Evolutionary conservation across 2,888 invertebrate genomes (phyloP).

Genomic region (Xanthia icteritia): DNA sequence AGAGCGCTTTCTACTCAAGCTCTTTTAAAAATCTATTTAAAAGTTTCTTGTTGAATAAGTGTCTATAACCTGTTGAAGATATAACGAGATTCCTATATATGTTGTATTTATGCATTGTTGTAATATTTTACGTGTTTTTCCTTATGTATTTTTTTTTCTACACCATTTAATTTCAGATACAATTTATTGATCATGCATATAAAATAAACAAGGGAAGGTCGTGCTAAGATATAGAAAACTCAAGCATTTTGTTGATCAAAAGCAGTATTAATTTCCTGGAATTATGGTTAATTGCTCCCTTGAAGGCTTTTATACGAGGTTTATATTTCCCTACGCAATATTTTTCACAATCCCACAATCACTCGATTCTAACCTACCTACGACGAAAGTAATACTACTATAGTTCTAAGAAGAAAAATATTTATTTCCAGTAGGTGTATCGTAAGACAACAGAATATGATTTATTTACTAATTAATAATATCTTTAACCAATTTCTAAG

Average conservation of each 20-base stretch:
- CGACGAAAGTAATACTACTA: too few relatives aligned
- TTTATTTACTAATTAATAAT: neutral
- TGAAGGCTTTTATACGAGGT: neutral
- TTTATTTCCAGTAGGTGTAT: neutral
- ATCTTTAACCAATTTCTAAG: neutral
- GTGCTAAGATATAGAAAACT: neutral
- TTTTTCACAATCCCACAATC: neutral
- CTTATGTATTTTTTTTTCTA: too few relatives aligned
- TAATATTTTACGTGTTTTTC: too few relatives aligned
- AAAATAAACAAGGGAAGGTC: neutral
- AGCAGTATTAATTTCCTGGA: neutral
- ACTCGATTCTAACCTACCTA: neutral
- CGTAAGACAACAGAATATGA: neutral
- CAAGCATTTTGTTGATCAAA: neutral
- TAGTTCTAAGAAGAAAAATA: neutral
- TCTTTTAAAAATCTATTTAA: too few relatives aligned
- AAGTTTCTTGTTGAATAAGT: too few relatives aligned
- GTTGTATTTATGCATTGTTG: too few relatives aligned
- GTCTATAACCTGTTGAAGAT: too few relatives aligned
- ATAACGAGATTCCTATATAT: too few relatives aligned
- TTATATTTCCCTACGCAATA: neutral
- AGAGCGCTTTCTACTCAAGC: too few relatives aligned
- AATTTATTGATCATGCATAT: too few relatives aligned
- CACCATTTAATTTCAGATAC: too few relatives aligned
- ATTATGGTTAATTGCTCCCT: neutral